Conservation (phyloP, 2,888 invertebrate genomes). For the Leuctra nigra region DNA sequence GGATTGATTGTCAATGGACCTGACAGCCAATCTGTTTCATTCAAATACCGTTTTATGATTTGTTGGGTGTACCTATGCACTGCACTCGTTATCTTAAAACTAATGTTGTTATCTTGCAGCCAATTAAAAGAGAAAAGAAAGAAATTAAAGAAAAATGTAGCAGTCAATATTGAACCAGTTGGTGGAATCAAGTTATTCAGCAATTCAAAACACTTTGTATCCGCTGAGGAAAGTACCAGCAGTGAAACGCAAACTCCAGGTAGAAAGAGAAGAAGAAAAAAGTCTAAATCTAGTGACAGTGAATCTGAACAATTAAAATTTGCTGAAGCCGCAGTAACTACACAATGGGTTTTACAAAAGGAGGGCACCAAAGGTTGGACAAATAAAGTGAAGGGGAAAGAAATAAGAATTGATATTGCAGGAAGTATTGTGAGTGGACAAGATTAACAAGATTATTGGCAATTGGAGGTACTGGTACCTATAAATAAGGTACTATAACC, state of each 20-base stretch:
- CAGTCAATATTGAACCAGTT: neutral
- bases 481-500: no score
- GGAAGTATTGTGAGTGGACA: neutral
- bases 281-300: slow-evolving; percentile 6
- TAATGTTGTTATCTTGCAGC: no score
- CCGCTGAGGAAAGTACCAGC: no score
- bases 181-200: slow-evolving; percentile 6
- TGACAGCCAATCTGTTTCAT: no score
- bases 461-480: no score
- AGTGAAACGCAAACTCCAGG: no score
- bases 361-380: slow-evolving; percentile 9
- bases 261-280: no score
- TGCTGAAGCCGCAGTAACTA: neutral
- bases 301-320: neutral
- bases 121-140: slow-evolving; percentile 10
- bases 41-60: no score
- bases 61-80: no score
- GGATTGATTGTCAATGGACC: no score
- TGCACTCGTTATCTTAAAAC: no score
- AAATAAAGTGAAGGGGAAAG: neutral
- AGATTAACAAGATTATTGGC: no score
- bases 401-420: neutral
- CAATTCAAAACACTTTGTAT: neutral
- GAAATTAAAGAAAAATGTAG: neutral
- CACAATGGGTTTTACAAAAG: slow-evolving; percentile 3